These are phyloP conservation scores for Helleia helle DNA, from an alignment of 2,888 invertebrate species.

Conservation along the genomic window DNA sequence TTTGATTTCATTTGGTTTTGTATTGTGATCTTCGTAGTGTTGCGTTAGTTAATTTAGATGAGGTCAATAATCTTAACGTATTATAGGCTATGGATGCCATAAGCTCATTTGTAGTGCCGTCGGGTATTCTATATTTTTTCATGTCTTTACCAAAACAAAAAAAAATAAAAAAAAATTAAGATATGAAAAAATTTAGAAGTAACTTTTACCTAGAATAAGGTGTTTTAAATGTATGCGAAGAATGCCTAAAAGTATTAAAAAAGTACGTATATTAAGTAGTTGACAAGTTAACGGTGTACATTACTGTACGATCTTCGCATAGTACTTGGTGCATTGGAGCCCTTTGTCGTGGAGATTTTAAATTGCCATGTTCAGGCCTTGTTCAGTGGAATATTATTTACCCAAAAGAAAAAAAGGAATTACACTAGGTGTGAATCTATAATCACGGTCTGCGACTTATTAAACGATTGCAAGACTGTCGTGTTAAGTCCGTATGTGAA, in stretches of 20 bases:
- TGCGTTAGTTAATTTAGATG: conserved; percentile 32
- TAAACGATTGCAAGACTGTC: no score
- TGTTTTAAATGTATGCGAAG: conserved; percentile 46
- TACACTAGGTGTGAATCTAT: no score
- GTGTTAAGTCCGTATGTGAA: no score
- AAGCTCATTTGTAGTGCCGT: conserved; percentile 59
- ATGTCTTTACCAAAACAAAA: conserved; percentile 5
- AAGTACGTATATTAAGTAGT: conserved; percentile 56
- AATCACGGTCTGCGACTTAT: no score
- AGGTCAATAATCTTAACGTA: conserved; percentile 36
- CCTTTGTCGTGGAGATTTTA: conserved; percentile 49
- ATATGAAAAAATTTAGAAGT: not conserved
- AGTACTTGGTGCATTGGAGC: conserved; percentile 64
- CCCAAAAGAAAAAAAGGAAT: no score
- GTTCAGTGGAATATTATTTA: conserved; percentile 4
- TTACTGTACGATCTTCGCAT: conserved; percentile 67
- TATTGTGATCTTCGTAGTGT: conserved; percentile 27
- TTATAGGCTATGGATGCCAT: conserved; percentile 52
- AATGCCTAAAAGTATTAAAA: conserved; percentile 71
- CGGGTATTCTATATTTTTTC: conserved; percentile 24
- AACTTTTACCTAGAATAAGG: conserved; percentile 47
- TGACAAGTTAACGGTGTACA: conserved; percentile 61
- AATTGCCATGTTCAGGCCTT: conserved; percentile 15
- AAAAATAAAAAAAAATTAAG: not conserved
- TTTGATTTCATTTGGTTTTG: conserved; percentile 30